These are phyloP conservation scores for Lutjanus erythropterus DNA, from an alignment of 2,113 vertebrate genomes.

Conservation along the genomic window DNA sequence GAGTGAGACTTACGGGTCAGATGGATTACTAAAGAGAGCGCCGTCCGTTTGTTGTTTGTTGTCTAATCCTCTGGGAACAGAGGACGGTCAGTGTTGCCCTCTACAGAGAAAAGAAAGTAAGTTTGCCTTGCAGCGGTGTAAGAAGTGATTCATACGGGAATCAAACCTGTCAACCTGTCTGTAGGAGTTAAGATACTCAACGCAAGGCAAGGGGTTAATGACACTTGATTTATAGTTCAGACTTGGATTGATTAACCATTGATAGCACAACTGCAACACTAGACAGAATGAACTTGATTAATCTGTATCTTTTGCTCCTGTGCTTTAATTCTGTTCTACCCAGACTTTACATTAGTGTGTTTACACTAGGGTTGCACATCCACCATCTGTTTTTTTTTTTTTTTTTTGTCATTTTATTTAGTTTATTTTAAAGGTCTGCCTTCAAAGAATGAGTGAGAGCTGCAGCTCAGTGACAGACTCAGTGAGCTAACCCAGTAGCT, in stretches of 20 bases:
- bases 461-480: no score
- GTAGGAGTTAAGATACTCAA: not conserved
- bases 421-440: no score
- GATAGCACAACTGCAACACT: not conserved
- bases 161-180: slow-evolving; percentile 17
- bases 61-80: slow-evolving; percentile 68
- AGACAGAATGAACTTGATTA: not conserved
- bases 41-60: slow-evolving; percentile 46
- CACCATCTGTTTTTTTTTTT: no score
- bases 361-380: no score
- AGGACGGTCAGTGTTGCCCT: slow-evolving; percentile 45
- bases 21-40: slow-evolving; percentile 59
- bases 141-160: slow-evolving; percentile 9
- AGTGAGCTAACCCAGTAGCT: no score
- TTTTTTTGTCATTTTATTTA: no score
- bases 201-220: not conserved
- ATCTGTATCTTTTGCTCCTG: not conserved
- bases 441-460: no score
- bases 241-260: not conserved
- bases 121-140: slow-evolving; percentile 2
- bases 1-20: slow-evolving; percentile 48
- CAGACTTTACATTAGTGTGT: not conserved
- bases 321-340: not conserved
- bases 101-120: slow-evolving; percentile 23
- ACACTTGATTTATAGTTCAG: not conserved